Evolutionary conservation across 2,113 vertebrate species (phyloP).

Genomic region (Haplotaxodon microlepis): DNA sequence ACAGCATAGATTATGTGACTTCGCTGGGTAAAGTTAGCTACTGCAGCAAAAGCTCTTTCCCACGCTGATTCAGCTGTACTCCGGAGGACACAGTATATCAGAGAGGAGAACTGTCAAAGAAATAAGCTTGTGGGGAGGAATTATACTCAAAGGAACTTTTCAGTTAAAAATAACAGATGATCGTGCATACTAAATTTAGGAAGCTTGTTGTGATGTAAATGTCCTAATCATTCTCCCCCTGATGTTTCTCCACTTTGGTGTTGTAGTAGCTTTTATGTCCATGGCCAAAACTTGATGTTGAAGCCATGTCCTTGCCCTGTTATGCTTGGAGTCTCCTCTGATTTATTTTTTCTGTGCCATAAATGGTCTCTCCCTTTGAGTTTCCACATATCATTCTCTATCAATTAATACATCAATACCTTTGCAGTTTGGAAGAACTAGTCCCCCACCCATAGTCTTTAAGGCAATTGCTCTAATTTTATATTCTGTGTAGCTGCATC

Average conservation of each 20-base stretch:
- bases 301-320: not conserved
- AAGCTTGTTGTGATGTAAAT: not conserved
- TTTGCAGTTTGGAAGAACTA: not conserved
- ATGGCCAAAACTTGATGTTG: not conserved
- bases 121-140: not conserved
- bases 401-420: not conserved
- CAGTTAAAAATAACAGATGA: conserved; percentile 6
- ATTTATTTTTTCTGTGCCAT: not conserved
- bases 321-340: not conserved
- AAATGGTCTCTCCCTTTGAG: not conserved
- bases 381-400: not conserved
- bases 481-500: not conserved
- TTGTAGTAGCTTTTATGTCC: not conserved
- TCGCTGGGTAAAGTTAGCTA: conserved; percentile 41
- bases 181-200: not conserved
- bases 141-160: not conserved
- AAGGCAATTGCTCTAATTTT: not conserved
- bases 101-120: not conserved
- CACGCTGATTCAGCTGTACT: conserved; percentile 59
- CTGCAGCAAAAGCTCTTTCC: conserved; percentile 48
- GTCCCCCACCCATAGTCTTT: not conserved
- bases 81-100: conserved; percentile 40
- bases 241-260: not conserved
- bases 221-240: not conserved
- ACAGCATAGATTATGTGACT: conserved; percentile 33